phyloP scores from a whole-genome alignment of 2,797 vertebrate genomes.

The Setipinna tenuifilis region DNA sequence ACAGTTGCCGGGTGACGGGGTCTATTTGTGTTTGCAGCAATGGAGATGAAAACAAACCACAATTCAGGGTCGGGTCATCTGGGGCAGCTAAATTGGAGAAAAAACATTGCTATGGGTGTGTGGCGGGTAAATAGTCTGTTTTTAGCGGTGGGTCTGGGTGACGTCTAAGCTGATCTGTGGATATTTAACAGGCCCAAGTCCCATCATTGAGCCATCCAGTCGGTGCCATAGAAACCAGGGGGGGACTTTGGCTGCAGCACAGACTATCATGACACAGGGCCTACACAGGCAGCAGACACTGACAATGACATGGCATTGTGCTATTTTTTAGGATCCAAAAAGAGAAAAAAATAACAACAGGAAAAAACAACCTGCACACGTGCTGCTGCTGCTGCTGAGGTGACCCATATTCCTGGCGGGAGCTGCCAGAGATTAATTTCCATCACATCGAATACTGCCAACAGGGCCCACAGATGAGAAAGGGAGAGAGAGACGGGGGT shows the following conservation, averaged over 20 bases:
- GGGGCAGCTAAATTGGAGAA: too few relatives aligned
- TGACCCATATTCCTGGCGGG: slow-evolving; percentile 40
- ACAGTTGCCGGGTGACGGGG: too few relatives aligned
- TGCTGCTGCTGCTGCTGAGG: slow-evolving; percentile 23
- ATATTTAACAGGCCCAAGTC: too few relatives aligned
- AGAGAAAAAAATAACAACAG: neutral
- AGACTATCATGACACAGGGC: neutral
- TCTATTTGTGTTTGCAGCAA: too few relatives aligned
- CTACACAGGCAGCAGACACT: neutral
- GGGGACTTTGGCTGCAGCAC: neutral
- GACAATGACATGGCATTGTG: neutral
- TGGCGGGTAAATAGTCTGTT: too few relatives aligned
- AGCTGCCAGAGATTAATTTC: slow-evolving; percentile 47
- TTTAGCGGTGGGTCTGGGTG: too few relatives aligned
- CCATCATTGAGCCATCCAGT: neutral
- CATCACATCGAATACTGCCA: slow-evolving; percentile 30
- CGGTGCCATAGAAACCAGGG: neutral
- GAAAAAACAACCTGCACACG: neutral
- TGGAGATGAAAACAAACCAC: too few relatives aligned
- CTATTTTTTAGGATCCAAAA: neutral
- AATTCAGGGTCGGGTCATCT: too few relatives aligned
- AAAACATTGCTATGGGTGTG: too few relatives aligned
- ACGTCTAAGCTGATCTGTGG: too few relatives aligned
- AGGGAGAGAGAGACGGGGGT: slow-evolving; percentile 40
- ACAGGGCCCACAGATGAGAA: slow-evolving; percentile 37